These are phyloP conservation scores for Thripadectes ignobilis DNA, from an alignment of 2,797 vertebrate species.

Conservation along the genomic window DNA sequence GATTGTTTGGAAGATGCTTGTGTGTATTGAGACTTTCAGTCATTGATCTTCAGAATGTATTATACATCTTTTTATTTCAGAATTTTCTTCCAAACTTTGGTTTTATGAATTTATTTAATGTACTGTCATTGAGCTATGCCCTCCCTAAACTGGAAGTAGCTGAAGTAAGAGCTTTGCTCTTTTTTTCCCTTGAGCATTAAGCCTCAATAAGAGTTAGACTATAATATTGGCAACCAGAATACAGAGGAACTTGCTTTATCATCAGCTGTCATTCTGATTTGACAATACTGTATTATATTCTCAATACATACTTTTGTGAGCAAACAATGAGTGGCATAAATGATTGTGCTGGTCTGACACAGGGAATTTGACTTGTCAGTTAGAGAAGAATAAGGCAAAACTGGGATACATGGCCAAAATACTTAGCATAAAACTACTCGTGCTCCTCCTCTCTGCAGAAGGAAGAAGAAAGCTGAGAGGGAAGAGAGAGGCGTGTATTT, in stretches of 20 bases:
- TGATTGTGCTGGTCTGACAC: slow-evolving; percentile 27
- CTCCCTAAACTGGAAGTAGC: neutral
- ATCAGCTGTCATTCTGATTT: slow-evolving; percentile 52
- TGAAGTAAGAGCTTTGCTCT: neutral
- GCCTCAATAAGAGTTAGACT: neutral
- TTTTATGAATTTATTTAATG: neutral
- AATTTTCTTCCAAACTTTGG: neutral
- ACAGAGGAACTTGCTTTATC: neutral
- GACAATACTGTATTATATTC: slow-evolving; percentile 28
- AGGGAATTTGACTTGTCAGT: slow-evolving; percentile 25
- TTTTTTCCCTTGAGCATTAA: neutral
- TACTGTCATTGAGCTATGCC: neutral
- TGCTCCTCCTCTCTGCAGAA: neutral
- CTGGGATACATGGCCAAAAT: slow-evolving; percentile 8
- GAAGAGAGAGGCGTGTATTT: neutral
- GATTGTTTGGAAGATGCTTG: slow-evolving; percentile 3
- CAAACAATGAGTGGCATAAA: slow-evolving; percentile 58
- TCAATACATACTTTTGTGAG: slow-evolving; percentile 37
- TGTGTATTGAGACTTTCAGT: neutral
- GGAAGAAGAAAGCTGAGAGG: neutral
- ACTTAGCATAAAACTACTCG: slow-evolving; percentile 1
- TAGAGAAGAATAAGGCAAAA: slow-evolving; percentile 17
- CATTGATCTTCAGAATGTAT: neutral
- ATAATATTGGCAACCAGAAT: slow-evolving; percentile 1
- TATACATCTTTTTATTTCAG: neutral